phyloP scores from a whole-genome alignment of 2,797 vertebrate species.

The Kryptolebias ocellatus region DNA sequence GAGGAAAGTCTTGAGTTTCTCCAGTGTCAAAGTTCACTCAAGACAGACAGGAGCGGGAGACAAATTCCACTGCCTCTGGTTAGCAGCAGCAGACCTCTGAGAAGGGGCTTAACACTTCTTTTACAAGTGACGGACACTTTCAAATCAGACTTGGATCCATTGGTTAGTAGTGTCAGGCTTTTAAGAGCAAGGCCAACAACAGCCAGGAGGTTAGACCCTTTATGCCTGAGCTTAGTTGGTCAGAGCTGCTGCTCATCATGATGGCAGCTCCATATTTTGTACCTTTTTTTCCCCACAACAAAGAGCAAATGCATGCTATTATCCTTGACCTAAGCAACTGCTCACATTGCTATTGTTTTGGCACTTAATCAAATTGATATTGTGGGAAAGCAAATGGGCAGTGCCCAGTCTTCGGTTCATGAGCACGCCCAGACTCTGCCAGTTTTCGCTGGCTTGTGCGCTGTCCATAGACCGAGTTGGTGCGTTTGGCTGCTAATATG shows the following conservation, averaged over 20 bases:
- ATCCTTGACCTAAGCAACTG: constrained; percentile 49
- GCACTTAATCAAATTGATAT: constrained; percentile 75
- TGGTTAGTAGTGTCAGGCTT: constrained; percentile 62
- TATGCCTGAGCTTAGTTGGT: constrained; percentile 56
- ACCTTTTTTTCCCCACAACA: constrained; percentile 53
- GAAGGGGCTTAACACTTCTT: constrained; percentile 46
- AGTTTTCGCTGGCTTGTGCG: constrained; percentile 59
- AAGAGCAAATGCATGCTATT: constrained; percentile 60
- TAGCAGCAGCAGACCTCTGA: constrained; percentile 42
- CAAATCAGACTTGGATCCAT: constrained; percentile 50
- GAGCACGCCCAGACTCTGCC: constrained; percentile 60
- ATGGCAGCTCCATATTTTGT: constrained; percentile 38
- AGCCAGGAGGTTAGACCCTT: constrained; percentile 53
- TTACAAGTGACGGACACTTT: constrained; percentile 58
- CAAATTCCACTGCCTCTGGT: constrained; percentile 29
- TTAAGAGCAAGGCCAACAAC: constrained; percentile 58
- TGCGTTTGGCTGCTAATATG: constrained; percentile 56
- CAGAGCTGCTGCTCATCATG: constrained; percentile 39
- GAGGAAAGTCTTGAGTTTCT: constrained; percentile 38
- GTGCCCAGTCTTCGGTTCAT: constrained; percentile 61
- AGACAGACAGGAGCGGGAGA: constrained; percentile 48
- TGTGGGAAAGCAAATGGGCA: constrained; percentile 66
- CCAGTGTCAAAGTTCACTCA: constrained; percentile 61
- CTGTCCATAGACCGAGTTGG: constrained; percentile 52
- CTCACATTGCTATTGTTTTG: constrained; percentile 51